Evolutionary conservation across 2,113 vertebrate species (phyloP).

Genomic region (Lampris megalopsis): DNA sequence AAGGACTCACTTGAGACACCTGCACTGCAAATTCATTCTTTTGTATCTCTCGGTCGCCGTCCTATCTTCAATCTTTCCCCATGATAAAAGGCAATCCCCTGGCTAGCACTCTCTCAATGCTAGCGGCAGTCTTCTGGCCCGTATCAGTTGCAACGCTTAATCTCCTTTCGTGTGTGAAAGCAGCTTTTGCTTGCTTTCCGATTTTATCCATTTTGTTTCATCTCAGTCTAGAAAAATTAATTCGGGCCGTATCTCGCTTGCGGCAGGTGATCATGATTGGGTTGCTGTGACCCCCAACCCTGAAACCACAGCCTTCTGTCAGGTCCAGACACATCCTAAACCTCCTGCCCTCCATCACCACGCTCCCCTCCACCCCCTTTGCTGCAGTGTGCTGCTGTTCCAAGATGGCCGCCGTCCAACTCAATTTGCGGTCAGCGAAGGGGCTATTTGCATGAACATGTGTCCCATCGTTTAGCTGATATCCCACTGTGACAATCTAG

Average conservation of each 20-base stretch:
- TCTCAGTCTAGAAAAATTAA: slow-evolving; percentile 33
- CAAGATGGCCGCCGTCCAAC: slow-evolving; percentile 76
- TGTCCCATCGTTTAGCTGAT: slow-evolving; percentile 72
- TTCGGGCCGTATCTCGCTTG: slow-evolving; percentile 26
- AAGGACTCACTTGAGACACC: slow-evolving; percentile 56
- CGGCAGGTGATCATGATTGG: slow-evolving; percentile 42
- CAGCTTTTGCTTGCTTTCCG: slow-evolving; percentile 28
- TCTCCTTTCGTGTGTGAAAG: slow-evolving; percentile 46
- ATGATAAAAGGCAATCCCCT: slow-evolving; percentile 50
- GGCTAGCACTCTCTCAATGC: slow-evolving; percentile 39
- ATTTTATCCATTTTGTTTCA: slow-evolving; percentile 48
- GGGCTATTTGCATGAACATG: slow-evolving; percentile 75
- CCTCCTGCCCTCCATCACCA: slow-evolving; percentile 5
- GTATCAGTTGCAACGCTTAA: slow-evolving; percentile 57
- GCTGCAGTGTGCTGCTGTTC: slow-evolving; percentile 48
- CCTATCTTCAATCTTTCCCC: slow-evolving; percentile 57
- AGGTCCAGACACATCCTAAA: background rate
- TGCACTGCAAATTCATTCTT: slow-evolving; percentile 48
- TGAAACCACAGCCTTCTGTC: background rate
- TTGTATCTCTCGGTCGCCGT: slow-evolving; percentile 51
- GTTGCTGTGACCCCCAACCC: slow-evolving; percentile 34
- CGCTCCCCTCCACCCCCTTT: slow-evolving; percentile 26
- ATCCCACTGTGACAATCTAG: slow-evolving; percentile 61
- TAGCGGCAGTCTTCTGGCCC: slow-evolving; percentile 39
- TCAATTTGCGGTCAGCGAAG: slow-evolving; percentile 73